These are phyloP conservation scores for Sebastes oblongus DNA, from an alignment of 2,797 vertebrate genomes.

Conservation along the genomic window DNA sequence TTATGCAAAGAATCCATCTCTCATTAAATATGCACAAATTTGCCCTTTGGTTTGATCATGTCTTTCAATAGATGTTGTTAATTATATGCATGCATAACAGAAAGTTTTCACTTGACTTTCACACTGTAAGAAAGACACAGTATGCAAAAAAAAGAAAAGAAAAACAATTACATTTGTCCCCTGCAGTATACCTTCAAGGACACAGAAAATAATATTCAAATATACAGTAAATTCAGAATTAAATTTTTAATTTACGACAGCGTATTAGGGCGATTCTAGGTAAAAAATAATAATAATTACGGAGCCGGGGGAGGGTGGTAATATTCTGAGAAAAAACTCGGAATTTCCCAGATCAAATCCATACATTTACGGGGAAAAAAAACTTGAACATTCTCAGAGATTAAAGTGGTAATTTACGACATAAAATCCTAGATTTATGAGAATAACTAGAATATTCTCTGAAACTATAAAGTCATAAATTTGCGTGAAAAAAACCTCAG, in stretches of 20 bases:
- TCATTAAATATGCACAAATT: conserved; percentile 33
- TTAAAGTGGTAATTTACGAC: too few relatives aligned
- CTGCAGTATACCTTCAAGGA: conserved; percentile 13
- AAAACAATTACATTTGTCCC: background rate
- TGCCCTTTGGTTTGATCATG: conserved; percentile 25
- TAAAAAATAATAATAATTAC: background rate
- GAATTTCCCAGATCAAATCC: too few relatives aligned
- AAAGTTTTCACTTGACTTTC: conserved; percentile 52
- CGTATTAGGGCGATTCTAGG: background rate
- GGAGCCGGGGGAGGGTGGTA: background rate
- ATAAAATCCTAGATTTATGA: too few relatives aligned
- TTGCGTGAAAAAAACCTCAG: too few relatives aligned
- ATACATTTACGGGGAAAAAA: too few relatives aligned
- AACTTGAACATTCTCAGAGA: too few relatives aligned
- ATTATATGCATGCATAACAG: conserved; percentile 5
- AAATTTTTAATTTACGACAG: background rate
- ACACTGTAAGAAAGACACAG: conserved; percentile 22
- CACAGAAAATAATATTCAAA: background rate
- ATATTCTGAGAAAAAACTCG: too few relatives aligned
- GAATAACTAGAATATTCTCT: too few relatives aligned
- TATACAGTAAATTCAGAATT: background rate
- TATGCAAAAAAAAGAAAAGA: background rate
- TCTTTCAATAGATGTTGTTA: conserved; percentile 16
- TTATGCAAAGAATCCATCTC: conserved; percentile 15
- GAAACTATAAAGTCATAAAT: too few relatives aligned